phyloP scores from a whole-genome alignment of 2,113 vertebrate species.

The Prinia subflava region DNA sequence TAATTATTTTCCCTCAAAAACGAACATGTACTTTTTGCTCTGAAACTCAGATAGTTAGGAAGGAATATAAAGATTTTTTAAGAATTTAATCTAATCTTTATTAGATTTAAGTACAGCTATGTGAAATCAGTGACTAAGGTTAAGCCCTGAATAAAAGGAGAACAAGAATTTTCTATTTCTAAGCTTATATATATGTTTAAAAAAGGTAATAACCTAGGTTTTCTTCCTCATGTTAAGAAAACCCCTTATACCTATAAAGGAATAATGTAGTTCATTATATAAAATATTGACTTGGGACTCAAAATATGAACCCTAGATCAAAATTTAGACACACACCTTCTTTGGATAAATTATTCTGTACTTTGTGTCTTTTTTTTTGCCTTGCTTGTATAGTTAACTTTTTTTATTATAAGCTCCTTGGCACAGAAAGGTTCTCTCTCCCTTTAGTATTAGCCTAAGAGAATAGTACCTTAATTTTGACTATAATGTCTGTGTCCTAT shows the following conservation, averaged over 20 bases:
- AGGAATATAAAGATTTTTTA: background rate
- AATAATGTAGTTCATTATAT: background rate
- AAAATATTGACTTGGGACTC: background rate
- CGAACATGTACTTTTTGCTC: background rate
- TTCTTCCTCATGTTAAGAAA: background rate
- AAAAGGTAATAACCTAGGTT: background rate
- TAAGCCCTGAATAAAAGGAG: conserved; percentile 1
- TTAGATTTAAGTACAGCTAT: background rate
- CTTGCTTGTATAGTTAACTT: background rate
- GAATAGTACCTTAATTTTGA: background rate
- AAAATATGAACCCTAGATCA: background rate
- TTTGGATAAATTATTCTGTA: background rate
- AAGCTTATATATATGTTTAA: background rate
- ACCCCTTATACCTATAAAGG: background rate
- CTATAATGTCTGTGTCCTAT: background rate
- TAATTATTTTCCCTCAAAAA: background rate
- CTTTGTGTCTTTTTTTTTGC: background rate
- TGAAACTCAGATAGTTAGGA: background rate
- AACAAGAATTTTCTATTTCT: background rate
- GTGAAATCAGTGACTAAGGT: background rate
- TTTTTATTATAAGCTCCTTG: background rate
- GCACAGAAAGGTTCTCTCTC: background rate
- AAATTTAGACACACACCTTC: background rate
- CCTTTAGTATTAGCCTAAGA: background rate
- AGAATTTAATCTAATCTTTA: background rate